These are phyloP conservation scores for Diplazon laetatorius DNA, from an alignment of 2,888 invertebrate genomes.

Conservation along the genomic window DNA sequence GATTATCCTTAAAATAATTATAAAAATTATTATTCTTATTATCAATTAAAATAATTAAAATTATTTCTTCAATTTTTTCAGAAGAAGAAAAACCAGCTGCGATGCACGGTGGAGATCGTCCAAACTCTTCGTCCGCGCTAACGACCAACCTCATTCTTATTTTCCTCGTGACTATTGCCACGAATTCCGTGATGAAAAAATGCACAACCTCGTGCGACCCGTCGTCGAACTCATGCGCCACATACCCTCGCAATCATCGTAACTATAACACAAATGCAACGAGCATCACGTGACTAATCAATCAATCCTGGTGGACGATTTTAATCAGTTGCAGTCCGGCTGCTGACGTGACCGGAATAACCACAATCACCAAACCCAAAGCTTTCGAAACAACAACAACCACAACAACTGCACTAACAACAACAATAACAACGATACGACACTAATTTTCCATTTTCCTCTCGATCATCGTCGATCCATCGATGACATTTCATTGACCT, in stretches of 20 bases:
- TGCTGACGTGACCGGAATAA: conserved; percentile 31
- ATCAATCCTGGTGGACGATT: conserved; percentile 26
- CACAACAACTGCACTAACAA: not conserved
- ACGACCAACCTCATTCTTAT: conserved; percentile 65
- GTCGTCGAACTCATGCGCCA: not conserved
- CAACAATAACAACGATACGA: not conserved
- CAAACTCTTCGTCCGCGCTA: conserved; percentile 65
- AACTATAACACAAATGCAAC: not conserved
- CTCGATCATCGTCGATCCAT: not conserved
- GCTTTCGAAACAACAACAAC: not conserved
- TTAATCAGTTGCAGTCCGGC: conserved; percentile 24
- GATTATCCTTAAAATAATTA: too few species aligned
- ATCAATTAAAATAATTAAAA: too few species aligned
- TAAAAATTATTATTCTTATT: too few species aligned
- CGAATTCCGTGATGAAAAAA: conserved; percentile 41
- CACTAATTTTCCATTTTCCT: not conserved
- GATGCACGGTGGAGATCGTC: conserved; percentile 74
- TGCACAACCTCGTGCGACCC: not conserved
- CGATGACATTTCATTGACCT: not conserved
- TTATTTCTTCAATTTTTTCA: conserved; percentile 59
- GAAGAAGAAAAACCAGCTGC: conserved; percentile 77
- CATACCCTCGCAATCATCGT: not conserved
- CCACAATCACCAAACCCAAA: not conserved
- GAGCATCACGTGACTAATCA: conserved; percentile 46
- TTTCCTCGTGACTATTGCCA: conserved; percentile 39